These are phyloP conservation scores for Anguilla obscura DNA, from an alignment of 2,797 vertebrate species.

Conservation along the genomic window DNA sequence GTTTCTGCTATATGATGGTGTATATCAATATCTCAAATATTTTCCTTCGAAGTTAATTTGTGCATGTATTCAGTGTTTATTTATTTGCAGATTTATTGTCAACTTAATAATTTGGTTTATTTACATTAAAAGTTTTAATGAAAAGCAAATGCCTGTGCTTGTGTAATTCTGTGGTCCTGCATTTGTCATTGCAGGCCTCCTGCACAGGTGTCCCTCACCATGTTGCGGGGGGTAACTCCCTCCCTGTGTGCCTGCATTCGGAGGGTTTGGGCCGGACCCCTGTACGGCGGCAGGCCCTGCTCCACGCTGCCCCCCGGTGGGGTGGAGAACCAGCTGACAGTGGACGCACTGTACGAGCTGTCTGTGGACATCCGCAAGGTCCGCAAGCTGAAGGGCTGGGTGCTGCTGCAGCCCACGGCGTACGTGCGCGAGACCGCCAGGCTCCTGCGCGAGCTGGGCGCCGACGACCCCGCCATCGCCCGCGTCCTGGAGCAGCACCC, in stretches of 20 bases:
- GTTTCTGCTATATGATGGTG: not conserved
- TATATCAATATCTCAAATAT: not conserved
- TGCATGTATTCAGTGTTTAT: not conserved
- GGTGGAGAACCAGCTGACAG: constrained; percentile 78
- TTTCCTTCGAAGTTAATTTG: not conserved
- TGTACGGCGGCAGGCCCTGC: constrained; percentile 48
- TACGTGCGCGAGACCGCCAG: constrained; percentile 79
- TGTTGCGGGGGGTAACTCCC: constrained; percentile 62
- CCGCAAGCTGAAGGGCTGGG: constrained; percentile 84
- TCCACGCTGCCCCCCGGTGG: constrained; percentile 44
- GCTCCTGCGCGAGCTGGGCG: constrained; percentile 82
- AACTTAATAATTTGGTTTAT: too few relatives aligned
- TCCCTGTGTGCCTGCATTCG: constrained; percentile 60
- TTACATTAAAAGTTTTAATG: not conserved
- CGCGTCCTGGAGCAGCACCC: constrained; percentile 82
- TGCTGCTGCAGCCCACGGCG: constrained; percentile 76
- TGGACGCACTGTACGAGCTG: constrained; percentile 75
- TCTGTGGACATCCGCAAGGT: constrained; percentile 87
- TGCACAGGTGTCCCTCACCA: constrained; percentile 47
- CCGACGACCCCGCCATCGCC: constrained; percentile 66
- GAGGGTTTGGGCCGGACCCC: constrained; percentile 35
- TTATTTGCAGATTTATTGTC: not conserved
- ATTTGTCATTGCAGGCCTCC: not conserved
- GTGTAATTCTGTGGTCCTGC: not conserved
- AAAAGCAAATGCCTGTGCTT: not conserved